Conservation (phyloP, 2,888 invertebrate species). For the Alloscopus bannaensis region DNA sequence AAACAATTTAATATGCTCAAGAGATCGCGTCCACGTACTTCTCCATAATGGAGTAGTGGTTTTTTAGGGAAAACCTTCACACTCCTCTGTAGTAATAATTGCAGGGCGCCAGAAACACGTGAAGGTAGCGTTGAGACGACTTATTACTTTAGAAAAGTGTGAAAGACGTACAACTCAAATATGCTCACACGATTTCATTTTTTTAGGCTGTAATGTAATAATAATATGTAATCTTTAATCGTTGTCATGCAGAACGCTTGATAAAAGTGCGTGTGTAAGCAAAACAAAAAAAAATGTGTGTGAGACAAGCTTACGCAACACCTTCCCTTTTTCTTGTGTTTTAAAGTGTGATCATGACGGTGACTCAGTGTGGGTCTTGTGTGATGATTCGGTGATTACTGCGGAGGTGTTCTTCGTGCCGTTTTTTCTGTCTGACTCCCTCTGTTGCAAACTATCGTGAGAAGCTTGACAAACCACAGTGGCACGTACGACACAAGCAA, state of each 20-base stretch:
- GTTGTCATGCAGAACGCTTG: constrained; percentile 26
- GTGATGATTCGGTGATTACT: constrained; percentile 32
- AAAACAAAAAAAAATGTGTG: no score
- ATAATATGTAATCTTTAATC: constrained; percentile 35
- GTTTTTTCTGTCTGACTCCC: background rate
- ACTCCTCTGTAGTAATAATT: background rate
- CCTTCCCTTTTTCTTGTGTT: constrained; percentile 23
- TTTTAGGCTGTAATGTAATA: constrained; percentile 3
- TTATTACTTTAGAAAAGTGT: no score
- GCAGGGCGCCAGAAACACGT: background rate
- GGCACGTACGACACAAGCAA: background rate
- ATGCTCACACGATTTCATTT: constrained; percentile 6
- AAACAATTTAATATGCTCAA: background rate
- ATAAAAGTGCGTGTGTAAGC: no score
- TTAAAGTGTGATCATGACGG: no score
- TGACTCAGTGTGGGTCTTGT: background rate
- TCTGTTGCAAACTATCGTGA: no score
- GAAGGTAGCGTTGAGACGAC: no score
- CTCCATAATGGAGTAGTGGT: no score
- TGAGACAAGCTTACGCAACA: constrained; percentile 22
- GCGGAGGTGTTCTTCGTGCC: constrained; percentile 10
- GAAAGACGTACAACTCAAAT: no score
- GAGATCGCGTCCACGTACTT: background rate
- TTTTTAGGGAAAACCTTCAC: constrained; percentile 44
- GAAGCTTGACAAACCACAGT: background rate